phyloP scores from a whole-genome alignment of 2,888 invertebrate species.

The Strigamia crassipes region DNA sequence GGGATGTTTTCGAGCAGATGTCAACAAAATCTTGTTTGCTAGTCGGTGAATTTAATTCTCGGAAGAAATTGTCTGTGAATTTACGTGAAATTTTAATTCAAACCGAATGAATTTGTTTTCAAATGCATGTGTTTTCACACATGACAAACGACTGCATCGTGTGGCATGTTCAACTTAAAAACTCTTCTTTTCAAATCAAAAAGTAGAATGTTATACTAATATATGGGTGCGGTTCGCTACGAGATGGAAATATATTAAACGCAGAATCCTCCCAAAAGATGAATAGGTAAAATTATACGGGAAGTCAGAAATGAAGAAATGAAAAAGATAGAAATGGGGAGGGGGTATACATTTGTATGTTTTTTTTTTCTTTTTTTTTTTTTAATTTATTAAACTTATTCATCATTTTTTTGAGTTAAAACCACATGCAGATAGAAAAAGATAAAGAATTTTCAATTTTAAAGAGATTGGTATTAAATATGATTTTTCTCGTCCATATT shows the following conservation, averaged over 20 bases:
- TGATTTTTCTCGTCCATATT: too few relatives aligned
- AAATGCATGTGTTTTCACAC: too few relatives aligned
- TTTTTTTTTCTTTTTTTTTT: slow-evolving; percentile 23
- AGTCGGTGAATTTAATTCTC: too few relatives aligned
- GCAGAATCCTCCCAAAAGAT: slow-evolving; percentile 29
- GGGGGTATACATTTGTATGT: neutral
- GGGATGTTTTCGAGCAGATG: too few relatives aligned
- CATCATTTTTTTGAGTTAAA: neutral
- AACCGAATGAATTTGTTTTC: too few relatives aligned
- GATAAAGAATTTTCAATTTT: neutral
- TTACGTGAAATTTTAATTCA: too few relatives aligned
- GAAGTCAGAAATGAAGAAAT: slow-evolving; percentile 30
- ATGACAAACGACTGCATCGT: too few relatives aligned
- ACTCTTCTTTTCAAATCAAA: slow-evolving; percentile 18
- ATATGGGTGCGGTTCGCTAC: neutral
- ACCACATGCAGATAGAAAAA: neutral
- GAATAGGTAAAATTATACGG: slow-evolving; percentile 40
- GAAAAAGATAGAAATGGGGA: neutral
- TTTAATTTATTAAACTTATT: slow-evolving; percentile 25
- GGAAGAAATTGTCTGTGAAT: too few relatives aligned
- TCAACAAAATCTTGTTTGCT: too few relatives aligned
- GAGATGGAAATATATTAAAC: slow-evolving; percentile 29
- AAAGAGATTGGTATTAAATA: too few relatives aligned
- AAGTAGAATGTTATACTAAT: slow-evolving; percentile 37
- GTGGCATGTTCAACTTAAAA: slow-evolving; percentile 6